Percentiles rank a stretch among this genome's conserved stretches.
Conservation (phyloP, 2,113 vertebrate species). For the Oostethus manadensis region DNA sequence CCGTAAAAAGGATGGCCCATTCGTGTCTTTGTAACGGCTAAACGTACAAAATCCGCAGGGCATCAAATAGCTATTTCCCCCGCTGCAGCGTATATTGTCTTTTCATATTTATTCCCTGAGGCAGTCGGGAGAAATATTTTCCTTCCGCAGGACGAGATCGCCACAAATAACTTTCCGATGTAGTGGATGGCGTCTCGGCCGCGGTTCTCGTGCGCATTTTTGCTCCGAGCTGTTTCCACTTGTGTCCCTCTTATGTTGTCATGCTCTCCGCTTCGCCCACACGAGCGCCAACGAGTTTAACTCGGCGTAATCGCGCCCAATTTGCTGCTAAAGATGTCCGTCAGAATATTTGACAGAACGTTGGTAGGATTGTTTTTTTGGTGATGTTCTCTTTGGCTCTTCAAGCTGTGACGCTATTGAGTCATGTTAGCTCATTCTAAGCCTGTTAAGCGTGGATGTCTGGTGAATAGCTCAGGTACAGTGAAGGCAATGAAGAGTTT, state of each 20-base stretch:
- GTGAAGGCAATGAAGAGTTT: background rate
- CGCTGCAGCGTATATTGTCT: background rate
- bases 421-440: constrained; percentile 10
- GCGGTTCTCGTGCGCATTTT: constrained; percentile 4
- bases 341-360: constrained; percentile 2
- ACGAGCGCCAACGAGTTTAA: constrained; percentile 3
- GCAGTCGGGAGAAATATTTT: background rate
- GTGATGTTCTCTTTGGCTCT: background rate
- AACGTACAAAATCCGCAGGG: no score
- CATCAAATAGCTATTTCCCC: no score
- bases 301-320: background rate
- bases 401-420: background rate
- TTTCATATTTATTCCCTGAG: constrained; percentile 3
- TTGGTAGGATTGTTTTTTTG: background rate
- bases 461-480: background rate
- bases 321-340: constrained; percentile 5
- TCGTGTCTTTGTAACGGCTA: no score
- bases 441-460: background rate
- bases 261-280: background rate
- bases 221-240: constrained; percentile 11
- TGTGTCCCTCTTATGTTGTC: constrained; percentile 1
- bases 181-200: background rate
- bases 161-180: background rate
- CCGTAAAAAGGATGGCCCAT: no score
- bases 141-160: background rate